Evolutionary conservation across 2,113 vertebrate genomes (phyloP), one percentile per base, ranked within the genome.

Genomic region (Mionectes macconnelli): DNA sequence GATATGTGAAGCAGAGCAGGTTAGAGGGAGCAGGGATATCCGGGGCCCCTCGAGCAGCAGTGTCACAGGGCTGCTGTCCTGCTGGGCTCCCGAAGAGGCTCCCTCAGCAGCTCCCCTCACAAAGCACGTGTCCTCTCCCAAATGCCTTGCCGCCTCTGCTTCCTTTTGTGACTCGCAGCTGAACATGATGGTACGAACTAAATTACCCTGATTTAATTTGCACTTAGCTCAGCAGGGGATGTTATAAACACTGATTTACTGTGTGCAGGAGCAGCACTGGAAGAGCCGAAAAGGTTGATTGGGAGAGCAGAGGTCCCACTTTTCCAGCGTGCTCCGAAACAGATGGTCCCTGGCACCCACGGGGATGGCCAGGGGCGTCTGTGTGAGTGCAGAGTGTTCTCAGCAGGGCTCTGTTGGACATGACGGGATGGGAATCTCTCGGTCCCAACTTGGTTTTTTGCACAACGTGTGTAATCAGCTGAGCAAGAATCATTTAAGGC

Each of bases 121-220:
- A 40, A 70, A 16, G 10, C 75, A 60, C 2, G 3, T 74, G 45
- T 37, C 25, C 56, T 44, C 33, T 77, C 59, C 78, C 45, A 56
- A 6, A 47, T 64, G 33, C 40, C 25, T 4, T 12, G 8, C 21
- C 63, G 8, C 21, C 63, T 89, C 78, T 35, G 24, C 24, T 93
- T 30, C 50, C 63, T 84, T 85, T 86, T 80, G 82, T 80, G 92
- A 50, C 63, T 95, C 2, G 5, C 82, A 94, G 82, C 72, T 77
- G 90, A 97, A 74, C 67, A 86, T 2, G 42, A 53, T 66, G 55
- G 81, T 85, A 53, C 67, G 72, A 92, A 86, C 79, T 86, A 95
- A 94, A 93, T 95, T 86, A 93, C 88, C 85, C 64, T 90, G 83
- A 92, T 96, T 95, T 96, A 86, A 95, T 95, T 93, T 93, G 85